These are phyloP conservation scores for Sander vitreus DNA, from an alignment of 2,113 vertebrate genomes.

Conservation along the genomic window DNA sequence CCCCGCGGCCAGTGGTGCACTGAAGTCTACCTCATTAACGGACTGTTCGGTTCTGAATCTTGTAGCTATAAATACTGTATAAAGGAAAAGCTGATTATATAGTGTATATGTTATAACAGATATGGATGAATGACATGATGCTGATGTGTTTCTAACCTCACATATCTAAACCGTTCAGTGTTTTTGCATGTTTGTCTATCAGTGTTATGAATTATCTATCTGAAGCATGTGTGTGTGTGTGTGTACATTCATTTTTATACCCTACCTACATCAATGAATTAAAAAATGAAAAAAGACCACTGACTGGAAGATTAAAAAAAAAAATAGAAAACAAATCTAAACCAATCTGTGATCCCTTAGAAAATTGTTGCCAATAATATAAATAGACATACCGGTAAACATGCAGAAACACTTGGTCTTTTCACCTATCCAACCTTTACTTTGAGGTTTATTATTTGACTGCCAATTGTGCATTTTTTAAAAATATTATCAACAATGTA, in stretches of 20 bases:
- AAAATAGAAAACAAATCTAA: background rate
- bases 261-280: background rate
- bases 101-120: constrained; percentile 25
- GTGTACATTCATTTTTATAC: background rate
- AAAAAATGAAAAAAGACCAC: background rate
- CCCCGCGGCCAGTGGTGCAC: constrained; percentile 69
- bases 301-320: background rate
- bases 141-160: background rate
- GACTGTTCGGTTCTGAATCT: constrained; percentile 58
- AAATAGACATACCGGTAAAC: constrained; percentile 1
- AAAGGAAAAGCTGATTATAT: constrained; percentile 52
- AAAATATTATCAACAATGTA: background rate
- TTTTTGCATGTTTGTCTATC: background rate
- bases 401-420: background rate
- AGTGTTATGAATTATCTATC: background rate
- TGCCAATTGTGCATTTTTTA: background rate
- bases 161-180: background rate
- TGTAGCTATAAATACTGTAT: constrained; percentile 71
- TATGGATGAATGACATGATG: constrained; percentile 6
- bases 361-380: constrained; percentile 22
- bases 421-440: constrained; percentile 1
- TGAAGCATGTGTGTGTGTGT: background rate
- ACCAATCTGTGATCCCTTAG: background rate
- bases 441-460: constrained; percentile 27
- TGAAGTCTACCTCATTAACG: constrained; percentile 78